Conservation (phyloP, 2,797 vertebrate species). For the Allobates femoralis region DNA sequence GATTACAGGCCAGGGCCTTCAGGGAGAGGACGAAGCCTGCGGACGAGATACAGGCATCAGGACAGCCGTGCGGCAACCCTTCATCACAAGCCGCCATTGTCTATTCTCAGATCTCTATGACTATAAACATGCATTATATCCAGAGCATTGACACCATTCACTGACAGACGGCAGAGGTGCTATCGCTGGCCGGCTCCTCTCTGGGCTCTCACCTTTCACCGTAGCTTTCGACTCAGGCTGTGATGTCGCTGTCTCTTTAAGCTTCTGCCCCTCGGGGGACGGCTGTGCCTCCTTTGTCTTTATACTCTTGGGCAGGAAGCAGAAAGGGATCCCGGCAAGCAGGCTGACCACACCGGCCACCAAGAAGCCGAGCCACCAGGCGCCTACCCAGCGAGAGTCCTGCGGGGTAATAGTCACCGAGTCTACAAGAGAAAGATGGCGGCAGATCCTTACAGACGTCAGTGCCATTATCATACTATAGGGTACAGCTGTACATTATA, state of each 20-base stretch:
- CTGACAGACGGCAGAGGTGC: background rate
- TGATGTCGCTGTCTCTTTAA: background rate
- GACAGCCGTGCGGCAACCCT: too few species aligned
- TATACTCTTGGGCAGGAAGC: constrained; percentile 83
- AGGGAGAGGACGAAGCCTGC: constrained; percentile 84
- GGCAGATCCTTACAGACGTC: too few species aligned
- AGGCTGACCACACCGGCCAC: constrained; percentile 78
- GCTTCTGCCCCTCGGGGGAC: constrained; percentile 22
- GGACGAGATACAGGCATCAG: constrained; percentile 3
- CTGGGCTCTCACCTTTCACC: constrained; percentile 64
- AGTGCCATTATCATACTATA: too few species aligned
- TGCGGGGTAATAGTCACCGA: constrained; percentile 80
- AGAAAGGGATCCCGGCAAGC: constrained; percentile 83
- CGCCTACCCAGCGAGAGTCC: constrained; percentile 86
- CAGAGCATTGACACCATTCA: background rate
- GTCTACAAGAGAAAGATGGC: constrained; percentile 71
- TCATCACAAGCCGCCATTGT: background rate
- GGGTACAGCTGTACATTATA: too few species aligned
- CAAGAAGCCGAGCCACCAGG: constrained; percentile 89
- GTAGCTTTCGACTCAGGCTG: constrained; percentile 35
- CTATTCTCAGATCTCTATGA: background rate
- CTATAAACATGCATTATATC: background rate
- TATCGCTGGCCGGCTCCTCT: background rate
- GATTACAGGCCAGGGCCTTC: constrained; percentile 81
- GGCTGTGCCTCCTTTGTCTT: constrained; percentile 71